Percentiles rank a stretch among this genome's conserved stretches.
These are phyloP conservation scores for Pollenia amentaria DNA, from an alignment of 2,888 invertebrate genomes.

Conservation along the genomic window DNA sequence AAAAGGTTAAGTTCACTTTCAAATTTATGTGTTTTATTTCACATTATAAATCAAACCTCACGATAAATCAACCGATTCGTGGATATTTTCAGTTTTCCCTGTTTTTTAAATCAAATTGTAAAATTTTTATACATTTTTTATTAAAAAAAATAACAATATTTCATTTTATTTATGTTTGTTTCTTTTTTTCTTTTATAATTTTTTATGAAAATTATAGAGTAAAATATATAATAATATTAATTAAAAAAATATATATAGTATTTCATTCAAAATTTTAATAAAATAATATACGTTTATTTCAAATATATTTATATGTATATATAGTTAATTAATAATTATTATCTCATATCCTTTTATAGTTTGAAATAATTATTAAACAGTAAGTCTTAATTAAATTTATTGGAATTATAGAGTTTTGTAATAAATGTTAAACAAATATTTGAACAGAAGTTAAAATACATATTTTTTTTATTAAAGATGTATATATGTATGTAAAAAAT, in stretches of 20 bases:
- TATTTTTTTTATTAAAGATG: slow-evolving; percentile 14
- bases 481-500: slow-evolving; percentile 30
- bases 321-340: slow-evolving; percentile 6
- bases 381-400: slow-evolving; percentile 47
- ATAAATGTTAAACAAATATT: slow-evolving; percentile 37
- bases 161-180: slow-evolving; percentile 41
- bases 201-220: slow-evolving; percentile 28
- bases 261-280: background rate
- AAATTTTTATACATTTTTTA: background rate
- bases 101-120: background rate
- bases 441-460: background rate
- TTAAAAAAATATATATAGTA: slow-evolving; percentile 26
- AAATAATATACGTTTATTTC: slow-evolving; percentile 9
- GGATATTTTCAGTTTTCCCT: too few relatives aligned
- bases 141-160: slow-evolving; percentile 45
- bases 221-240: slow-evolving; percentile 21
- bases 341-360: background rate
- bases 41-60: too few relatives aligned
- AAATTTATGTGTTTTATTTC: too few relatives aligned
- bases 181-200: slow-evolving; percentile 23
- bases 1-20: too few relatives aligned
- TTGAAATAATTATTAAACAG: slow-evolving; percentile 26
- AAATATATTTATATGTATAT: background rate
- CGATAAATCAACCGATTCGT: too few relatives aligned
- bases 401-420: slow-evolving; percentile 20